Conservation (phyloP, 2,888 invertebrate species). For the Ophion slaviceki region DNA sequence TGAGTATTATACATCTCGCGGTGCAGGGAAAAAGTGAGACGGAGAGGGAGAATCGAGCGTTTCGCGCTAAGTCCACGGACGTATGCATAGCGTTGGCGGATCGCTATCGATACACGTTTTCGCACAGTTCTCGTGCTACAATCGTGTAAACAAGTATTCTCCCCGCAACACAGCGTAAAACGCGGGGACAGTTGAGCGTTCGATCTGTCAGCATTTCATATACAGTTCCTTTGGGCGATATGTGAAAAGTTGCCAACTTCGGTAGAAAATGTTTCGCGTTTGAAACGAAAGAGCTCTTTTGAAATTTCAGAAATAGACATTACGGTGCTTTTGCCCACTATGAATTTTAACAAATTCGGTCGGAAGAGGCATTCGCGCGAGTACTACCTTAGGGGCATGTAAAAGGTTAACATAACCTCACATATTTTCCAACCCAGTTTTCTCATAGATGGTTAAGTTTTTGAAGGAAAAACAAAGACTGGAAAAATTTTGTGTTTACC, state of each 20-base stretch:
- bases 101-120: conserved; percentile 72
- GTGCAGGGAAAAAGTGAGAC: conserved; percentile 10
- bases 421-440: no score
- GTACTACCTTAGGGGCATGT: no score
- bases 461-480: no score
- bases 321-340: no score
- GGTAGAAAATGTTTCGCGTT: neutral
- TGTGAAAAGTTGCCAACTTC: neutral
- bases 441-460: no score
- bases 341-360: no score
- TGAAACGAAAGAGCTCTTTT: neutral
- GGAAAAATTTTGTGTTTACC: no score
- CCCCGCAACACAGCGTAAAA: neutral
- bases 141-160: neutral
- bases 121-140: neutral
- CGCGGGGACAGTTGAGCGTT: neutral
- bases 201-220: neutral
- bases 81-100: conserved; percentile 76
- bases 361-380: no score
- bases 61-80: conserved; percentile 48
- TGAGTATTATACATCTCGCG: conserved; percentile 27
- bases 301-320: no score
- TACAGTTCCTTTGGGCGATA: neutral
- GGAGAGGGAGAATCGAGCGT: conserved; percentile 30
- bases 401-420: no score